Percentiles rank a stretch among this genome's conserved stretches.
Conservation (phyloP, 2,888 invertebrate species). For the Glyphotaelius pellucidus region DNA sequence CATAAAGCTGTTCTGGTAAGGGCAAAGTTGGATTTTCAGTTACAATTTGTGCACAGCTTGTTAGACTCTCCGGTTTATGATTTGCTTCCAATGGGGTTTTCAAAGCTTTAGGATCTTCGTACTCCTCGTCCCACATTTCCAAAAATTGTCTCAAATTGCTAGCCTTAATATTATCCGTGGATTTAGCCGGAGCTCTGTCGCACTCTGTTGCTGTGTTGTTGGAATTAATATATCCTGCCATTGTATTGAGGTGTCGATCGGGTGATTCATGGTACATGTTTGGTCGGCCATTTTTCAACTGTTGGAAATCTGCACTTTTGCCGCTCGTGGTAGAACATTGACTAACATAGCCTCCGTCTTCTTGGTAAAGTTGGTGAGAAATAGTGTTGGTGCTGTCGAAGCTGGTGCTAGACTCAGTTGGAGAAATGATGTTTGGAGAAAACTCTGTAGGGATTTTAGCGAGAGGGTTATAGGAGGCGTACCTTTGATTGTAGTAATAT, state of each 20-base stretch:
- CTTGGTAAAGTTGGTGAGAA: constrained; percentile 72
- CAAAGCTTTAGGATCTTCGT: constrained; percentile 70
- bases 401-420: constrained; percentile 74
- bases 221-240: background rate
- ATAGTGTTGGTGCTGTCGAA: constrained; percentile 70
- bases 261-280: constrained; percentile 43
- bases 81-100: constrained; percentile 24
- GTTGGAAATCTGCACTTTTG: constrained; percentile 72
- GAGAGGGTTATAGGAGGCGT: constrained; percentile 70
- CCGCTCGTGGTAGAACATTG: constrained; percentile 75
- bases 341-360: constrained; percentile 76
- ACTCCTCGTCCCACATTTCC: constrained; percentile 77
- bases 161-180: constrained; percentile 49
- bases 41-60: constrained; percentile 13
- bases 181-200: background rate
- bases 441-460: constrained; percentile 72
- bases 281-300: constrained; percentile 17
- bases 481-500: constrained; percentile 55
- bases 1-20: constrained; percentile 71
- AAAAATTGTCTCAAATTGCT: constrained; percentile 76
- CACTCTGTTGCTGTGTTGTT: constrained; percentile 11
- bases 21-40: constrained; percentile 25
- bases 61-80: background rate
- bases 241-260: constrained; percentile 3
- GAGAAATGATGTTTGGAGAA: constrained; percentile 74